Evolutionary conservation across 1,140 invertebrate genomes (phyloP).

Genomic region (Protaetia brevitarsis): DNA sequence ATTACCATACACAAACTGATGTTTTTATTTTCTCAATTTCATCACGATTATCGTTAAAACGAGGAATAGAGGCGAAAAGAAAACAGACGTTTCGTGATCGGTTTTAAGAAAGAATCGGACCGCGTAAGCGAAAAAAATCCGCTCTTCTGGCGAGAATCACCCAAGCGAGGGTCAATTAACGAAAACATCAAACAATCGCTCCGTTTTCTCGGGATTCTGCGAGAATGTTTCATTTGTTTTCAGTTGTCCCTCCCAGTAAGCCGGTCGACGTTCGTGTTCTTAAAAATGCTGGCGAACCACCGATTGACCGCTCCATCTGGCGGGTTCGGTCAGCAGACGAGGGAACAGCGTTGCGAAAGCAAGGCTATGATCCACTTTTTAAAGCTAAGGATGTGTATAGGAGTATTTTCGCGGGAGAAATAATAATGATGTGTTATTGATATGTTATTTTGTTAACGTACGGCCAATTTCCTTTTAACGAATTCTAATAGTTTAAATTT

Average conservation of each 20-base stretch:
- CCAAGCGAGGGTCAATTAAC: neutral
- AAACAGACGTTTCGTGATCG: neutral
- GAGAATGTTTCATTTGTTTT: neutral
- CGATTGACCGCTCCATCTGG: no score
- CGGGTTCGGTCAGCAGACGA: no score
- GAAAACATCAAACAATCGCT: neutral
- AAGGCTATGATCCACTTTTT: no score
- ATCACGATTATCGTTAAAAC: neutral
- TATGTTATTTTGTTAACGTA: no score
- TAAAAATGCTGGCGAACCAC: no score
- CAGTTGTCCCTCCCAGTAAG: neutral
- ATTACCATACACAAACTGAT: no score
- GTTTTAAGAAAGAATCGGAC: neutral
- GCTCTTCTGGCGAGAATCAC: neutral
- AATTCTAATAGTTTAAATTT: no score
- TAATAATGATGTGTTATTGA: no score
- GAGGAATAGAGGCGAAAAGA: neutral
- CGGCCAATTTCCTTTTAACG: no score
- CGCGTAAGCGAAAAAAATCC: neutral
- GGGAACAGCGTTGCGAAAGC: no score
- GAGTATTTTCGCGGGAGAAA: no score
- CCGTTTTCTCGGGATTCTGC: neutral
- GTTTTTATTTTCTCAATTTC: neutral
- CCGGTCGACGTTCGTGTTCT: neutral
- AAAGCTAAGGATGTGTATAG: no score